Evolutionary conservation across 2,888 invertebrate genomes (phyloP).

Genomic region (Coleophora flavipennella): DNA sequence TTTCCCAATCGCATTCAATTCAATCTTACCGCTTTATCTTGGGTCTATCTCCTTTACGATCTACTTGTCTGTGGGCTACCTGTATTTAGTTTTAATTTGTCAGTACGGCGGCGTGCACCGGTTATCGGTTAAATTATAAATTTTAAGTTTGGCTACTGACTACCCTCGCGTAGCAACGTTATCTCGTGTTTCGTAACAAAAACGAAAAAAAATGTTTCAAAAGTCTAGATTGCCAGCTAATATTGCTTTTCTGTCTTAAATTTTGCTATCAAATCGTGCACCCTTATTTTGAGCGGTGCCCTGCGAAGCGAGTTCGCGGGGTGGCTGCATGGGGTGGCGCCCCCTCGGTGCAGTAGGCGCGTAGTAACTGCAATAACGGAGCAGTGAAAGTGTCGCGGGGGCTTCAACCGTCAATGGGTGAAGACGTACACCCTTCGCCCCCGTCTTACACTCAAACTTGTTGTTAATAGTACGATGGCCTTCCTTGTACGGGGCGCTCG

Average conservation of each 20-base stretch:
- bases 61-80: no score
- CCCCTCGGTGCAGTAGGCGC: conserved; percentile 57
- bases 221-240: no score
- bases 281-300: conserved; percentile 49
- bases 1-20: conserved; percentile 27
- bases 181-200: no score
- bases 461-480: conserved; percentile 54
- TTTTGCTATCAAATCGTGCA: conserved; percentile 40
- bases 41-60: neutral
- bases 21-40: neutral
- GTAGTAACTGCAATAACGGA: conserved; percentile 71
- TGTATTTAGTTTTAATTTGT: no score
- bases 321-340: conserved; percentile 52
- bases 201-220: no score
- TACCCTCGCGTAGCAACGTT: no score
- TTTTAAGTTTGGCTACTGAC: no score
- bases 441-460: conserved; percentile 64
- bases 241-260: conserved; percentile 25
- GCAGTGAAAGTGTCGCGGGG: conserved; percentile 72
- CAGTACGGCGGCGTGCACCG: no score
- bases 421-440: conserved; percentile 67
- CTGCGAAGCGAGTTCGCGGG: conserved; percentile 26
- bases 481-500: conserved; percentile 29
- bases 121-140: no score
- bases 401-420: conserved; percentile 72